Evolutionary conservation across 2,797 vertebrate species (phyloP), one percentile per base, ranked within the genome.

Genomic region (Enteromius thamalakanensis): DNA sequence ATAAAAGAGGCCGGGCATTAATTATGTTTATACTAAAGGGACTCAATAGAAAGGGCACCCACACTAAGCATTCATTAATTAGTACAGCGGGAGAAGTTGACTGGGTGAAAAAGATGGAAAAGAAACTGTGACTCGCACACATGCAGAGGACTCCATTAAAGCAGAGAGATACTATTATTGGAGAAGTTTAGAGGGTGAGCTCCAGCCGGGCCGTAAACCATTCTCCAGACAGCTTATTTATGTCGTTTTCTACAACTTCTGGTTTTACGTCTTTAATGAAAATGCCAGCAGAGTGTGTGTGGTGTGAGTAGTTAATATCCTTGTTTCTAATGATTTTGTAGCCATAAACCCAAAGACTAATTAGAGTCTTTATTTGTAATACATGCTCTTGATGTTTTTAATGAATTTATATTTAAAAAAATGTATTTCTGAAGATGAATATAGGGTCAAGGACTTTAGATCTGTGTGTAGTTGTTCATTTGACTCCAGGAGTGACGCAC

Each of bases 11-110:
- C 92, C 90, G 89, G 91, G 91, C 90, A 91, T 94, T 95, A 95
- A 95, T 94, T 92, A 94, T 94, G 94, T 94, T 94, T 94, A 94
- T 94, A 95, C 94, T 93, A 92, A 95, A 95, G 94, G 94, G 94
- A 95, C 90, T 88, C 92, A 92, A 94, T 92, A 95, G 94, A 95
- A 95, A 94, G 95, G 94, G 94, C 94, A 95, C 90, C 91, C 87
- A 90, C 90, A 92, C 93, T 92, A 94, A 94, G 92, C 93, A 95
- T 94, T 92, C 92, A 93, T 93, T 94, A 94, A 94, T 95, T 94
- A 94, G 93, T 95, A 93, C 94, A 94, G 60, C 93, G 93, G 93
- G 91, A 93, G 90, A 93, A 94, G 93, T 93, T 93, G 91, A 93
- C 94, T 89, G 84, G 83, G 68, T 87, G 89, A 92, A 89, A 47